phyloP scores from a whole-genome alignment of 2,797 vertebrate species.

The Chelon auratus region DNA sequence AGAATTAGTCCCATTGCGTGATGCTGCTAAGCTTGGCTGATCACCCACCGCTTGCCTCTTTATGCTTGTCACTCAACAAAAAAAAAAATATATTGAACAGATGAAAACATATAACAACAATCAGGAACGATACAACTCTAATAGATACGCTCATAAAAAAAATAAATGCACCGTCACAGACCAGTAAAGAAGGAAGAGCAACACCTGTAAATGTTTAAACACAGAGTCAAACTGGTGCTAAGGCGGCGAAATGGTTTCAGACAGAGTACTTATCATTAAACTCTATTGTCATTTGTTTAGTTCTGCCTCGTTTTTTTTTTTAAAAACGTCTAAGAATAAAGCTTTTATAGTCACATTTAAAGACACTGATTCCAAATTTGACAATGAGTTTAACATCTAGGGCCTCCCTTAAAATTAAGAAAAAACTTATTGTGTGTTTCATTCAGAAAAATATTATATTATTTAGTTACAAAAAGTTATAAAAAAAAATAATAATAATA shows the following conservation, averaged over 20 bases:
- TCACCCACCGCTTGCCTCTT: conserved; percentile 28
- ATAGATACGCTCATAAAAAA: background rate
- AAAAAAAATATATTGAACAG: background rate
- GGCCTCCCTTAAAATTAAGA: too few relatives aligned
- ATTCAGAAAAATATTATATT: too few relatives aligned
- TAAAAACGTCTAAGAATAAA: background rate
- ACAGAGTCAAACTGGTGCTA: background rate
- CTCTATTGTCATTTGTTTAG: background rate
- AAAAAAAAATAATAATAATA: too few relatives aligned
- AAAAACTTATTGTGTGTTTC: too few relatives aligned
- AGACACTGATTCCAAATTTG: too few relatives aligned
- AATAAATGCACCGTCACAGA: background rate
- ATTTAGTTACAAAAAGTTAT: too few relatives aligned
- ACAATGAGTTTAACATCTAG: too few relatives aligned
- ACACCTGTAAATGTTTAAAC: background rate
- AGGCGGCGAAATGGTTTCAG: background rate
- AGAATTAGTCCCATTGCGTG: conserved; percentile 65
- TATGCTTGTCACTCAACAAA: conserved; percentile 43
- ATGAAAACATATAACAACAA: conserved; percentile 14
- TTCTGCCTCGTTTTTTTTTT: background rate
- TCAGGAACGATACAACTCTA: conserved; percentile 7
- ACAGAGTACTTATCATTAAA: background rate
- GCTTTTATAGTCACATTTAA: too few relatives aligned
- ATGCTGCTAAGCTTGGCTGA: conserved; percentile 56
- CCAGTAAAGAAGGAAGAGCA: background rate